Percentiles rank a stretch among this genome's conserved stretches.
These are phyloP conservation scores for Unio pictorum DNA, from an alignment of 2,888 invertebrate genomes.

Conservation along the genomic window DNA sequence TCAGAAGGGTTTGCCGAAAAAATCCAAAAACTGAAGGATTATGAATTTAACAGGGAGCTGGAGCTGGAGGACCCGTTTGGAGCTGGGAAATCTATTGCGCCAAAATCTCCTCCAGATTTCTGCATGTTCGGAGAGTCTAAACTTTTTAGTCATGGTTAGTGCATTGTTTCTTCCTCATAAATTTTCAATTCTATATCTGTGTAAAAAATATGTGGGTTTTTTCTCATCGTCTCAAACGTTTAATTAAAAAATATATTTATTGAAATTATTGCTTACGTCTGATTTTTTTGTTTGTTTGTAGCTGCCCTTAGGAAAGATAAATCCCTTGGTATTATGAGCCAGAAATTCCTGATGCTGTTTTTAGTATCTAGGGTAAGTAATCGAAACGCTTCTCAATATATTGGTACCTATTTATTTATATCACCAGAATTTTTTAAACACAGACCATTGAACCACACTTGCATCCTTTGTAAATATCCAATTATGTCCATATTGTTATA, in stretches of 20 bases:
- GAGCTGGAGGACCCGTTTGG: conserved; percentile 51
- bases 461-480: not conserved
- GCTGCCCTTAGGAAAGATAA: conserved; percentile 75
- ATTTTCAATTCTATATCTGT: not conserved
- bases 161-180: not conserved
- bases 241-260: too few species aligned
- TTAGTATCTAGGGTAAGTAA: conserved; percentile 77
- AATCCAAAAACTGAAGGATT: conserved; percentile 59
- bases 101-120: conserved; percentile 27
- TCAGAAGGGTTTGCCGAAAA: conserved; percentile 64
- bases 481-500: not conserved
- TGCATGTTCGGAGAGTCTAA: conserved; percentile 31
- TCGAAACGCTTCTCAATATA: not conserved
- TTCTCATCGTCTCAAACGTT: too few species aligned
- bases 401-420: too few species aligned
- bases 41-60: conserved; percentile 56
- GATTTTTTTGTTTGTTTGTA: conserved; percentile 29
- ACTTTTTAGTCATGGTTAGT: conserved; percentile 34
- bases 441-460: not conserved
- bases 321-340: conserved; percentile 80
- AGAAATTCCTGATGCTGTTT: conserved; percentile 82
- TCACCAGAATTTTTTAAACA: too few species aligned
- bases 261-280: not conserved
- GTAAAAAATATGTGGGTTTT: too few species aligned
- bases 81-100: conserved; percentile 9